phyloP scores from a whole-genome alignment of 53 echinoderm and acorn worm species.

The Henricia sp. region DNA sequence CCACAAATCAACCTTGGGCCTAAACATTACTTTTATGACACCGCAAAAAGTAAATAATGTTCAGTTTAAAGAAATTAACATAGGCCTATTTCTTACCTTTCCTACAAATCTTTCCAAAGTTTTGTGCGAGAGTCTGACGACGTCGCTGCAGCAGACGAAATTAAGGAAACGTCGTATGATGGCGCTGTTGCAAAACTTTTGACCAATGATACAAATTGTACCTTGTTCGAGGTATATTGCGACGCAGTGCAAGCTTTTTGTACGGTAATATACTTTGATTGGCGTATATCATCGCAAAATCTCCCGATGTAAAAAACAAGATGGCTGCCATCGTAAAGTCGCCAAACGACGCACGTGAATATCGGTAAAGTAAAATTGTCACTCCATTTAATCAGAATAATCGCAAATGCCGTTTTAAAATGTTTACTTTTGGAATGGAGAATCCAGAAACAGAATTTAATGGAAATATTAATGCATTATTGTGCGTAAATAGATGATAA shows the following conservation, averaged over 20 bases:
- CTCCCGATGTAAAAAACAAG: neutral
- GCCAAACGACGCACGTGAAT: constrained; percentile 70
- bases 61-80: too few species aligned
- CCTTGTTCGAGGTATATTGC: constrained; percentile 8
- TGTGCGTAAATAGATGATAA: too few species aligned
- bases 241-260: neutral
- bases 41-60: too few species aligned
- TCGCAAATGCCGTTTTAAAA: too few species aligned
- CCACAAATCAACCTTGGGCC: too few species aligned
- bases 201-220: constrained; percentile 23
- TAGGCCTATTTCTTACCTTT: too few species aligned
- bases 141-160: constrained; percentile 8
- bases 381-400: too few species aligned
- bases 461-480: too few species aligned
- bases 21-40: neutral
- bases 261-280: neutral
- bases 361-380: constrained; percentile 44
- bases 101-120: too few species aligned
- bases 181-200: constrained; percentile 55
- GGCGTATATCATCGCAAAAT: neutral
- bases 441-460: too few species aligned
- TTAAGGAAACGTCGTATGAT: neutral
- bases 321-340: constrained; percentile 55
- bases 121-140: too few species aligned
- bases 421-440: too few species aligned